phyloP scores from a whole-genome alignment of 2,113 vertebrate species.

The Cyphomyrus plagiostoma region DNA sequence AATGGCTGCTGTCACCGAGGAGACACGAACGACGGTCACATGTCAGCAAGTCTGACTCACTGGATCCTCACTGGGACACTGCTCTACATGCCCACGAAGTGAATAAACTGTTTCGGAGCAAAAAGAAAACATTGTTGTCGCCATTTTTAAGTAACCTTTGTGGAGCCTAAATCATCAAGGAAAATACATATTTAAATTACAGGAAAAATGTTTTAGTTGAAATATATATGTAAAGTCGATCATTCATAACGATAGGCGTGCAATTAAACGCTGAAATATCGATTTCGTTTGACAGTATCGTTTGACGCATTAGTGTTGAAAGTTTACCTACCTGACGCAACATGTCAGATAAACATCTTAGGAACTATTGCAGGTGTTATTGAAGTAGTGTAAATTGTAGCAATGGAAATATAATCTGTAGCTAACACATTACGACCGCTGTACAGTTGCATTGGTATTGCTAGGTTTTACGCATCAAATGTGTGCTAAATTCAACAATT shows the following conservation, averaged over 20 bases:
- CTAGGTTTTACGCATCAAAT: neutral
- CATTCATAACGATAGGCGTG: neutral
- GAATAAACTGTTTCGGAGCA: neutral
- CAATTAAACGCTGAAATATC: neutral
- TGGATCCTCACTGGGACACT: too few species aligned
- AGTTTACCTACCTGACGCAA: neutral
- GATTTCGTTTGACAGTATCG: neutral
- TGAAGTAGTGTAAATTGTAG: neutral
- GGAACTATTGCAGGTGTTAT: neutral
- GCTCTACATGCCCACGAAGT: neutral
- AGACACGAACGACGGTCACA: neutral
- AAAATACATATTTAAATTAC: neutral
- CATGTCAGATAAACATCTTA: neutral
- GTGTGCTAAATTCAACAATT: neutral
- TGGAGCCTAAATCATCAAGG: neutral
- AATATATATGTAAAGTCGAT: neutral
- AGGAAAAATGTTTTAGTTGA: neutral
- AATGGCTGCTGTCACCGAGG: conserved; percentile 8
- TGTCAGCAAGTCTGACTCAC: neutral
- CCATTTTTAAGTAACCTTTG: neutral
- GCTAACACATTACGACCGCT: neutral
- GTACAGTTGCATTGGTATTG: neutral
- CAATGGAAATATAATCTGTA: neutral
- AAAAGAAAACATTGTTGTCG: neutral
- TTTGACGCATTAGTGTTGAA: neutral